Evolutionary conservation across 1,140 invertebrate genomes (phyloP), one percentile per base, ranked within the genome.

Genomic region (Drosophila azteca): DNA sequence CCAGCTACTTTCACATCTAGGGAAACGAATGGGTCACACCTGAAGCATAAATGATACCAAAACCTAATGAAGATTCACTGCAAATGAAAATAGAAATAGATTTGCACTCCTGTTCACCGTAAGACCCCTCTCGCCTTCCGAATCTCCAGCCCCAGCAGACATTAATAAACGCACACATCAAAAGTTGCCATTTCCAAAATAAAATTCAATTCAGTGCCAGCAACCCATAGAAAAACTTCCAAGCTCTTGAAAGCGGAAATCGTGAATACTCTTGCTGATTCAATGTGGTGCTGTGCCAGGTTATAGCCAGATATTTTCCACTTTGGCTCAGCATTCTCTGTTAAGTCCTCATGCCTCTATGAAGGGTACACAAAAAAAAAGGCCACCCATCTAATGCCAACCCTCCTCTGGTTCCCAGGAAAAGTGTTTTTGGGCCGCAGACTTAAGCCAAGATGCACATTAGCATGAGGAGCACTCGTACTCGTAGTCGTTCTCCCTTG

Each of bases 161-260:
- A 88, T 87, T 87, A 87, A 87, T 88, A 87, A 87, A 69, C 60
- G 78, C 83, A 85, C 78, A 82, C 82, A 87, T 85, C 78, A 85
- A 85, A 87, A 85, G 78, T 71, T 85, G 77, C 60, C 77, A 69
- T 70, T 62, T 72, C 81, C 79, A 77, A 81, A 82, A 85, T 85
- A 82, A 85, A 85, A 87, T 85, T 85, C 82, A 85, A 85, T 85
- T 85, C 87, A 78, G 82, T 81, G 81, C 55, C 75, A 62, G 61
- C 70, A 58, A 31, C 29, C 58, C 57, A 61, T 52, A 22, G 55
- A 72, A 17, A 55, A 29, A 17, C 17, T 2, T 11, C 9, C 1
- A 35, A 9, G n/a, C 9, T 35, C n/a, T 11, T 35, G 31, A 3
- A 3, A 35, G 9, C 31, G 3, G 9, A 9, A 9, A 9, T 8